Percentiles rank a stretch among this genome's conserved stretches.
Evolutionary conservation across 2,797 vertebrate species (phyloP).

Genomic region (Oreonectes daqikongensis): DNA sequence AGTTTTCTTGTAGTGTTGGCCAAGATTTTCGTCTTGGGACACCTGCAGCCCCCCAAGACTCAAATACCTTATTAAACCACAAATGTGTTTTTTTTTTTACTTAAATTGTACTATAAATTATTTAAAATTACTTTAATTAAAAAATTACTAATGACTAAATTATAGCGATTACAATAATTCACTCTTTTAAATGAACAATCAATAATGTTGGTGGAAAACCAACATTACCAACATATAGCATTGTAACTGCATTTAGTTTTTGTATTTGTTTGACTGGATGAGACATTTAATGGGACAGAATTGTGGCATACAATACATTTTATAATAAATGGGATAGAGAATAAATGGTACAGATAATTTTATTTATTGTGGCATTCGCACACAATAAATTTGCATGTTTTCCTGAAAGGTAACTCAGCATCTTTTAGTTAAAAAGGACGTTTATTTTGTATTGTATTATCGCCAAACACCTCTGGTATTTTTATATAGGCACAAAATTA

Average conservation of each 20-base stretch:
- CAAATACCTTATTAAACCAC: background rate
- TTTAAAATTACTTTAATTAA: background rate
- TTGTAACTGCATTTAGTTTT: too few relatives aligned
- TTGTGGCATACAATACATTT: background rate
- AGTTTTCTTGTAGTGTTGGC: background rate
- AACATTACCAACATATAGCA: too few relatives aligned
- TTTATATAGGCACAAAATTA: too few relatives aligned
- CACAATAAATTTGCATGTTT: background rate
- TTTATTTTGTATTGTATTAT: too few relatives aligned
- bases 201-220: background rate
- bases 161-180: background rate
- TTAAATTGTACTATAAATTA: background rate
- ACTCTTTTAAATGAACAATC: background rate
- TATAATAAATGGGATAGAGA: too few relatives aligned
- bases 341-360: background rate
- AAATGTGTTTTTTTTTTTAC: background rate
- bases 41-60: background rate
- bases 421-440: too few relatives aligned
- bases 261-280: background rate
- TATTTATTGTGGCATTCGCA: background rate
- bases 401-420: background rate
- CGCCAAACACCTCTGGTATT: too few relatives aligned
- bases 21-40: background rate
- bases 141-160: background rate
- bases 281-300: background rate